Conservation (phyloP, 2,797 vertebrate species). For the Oreortyx pictus region DNA sequence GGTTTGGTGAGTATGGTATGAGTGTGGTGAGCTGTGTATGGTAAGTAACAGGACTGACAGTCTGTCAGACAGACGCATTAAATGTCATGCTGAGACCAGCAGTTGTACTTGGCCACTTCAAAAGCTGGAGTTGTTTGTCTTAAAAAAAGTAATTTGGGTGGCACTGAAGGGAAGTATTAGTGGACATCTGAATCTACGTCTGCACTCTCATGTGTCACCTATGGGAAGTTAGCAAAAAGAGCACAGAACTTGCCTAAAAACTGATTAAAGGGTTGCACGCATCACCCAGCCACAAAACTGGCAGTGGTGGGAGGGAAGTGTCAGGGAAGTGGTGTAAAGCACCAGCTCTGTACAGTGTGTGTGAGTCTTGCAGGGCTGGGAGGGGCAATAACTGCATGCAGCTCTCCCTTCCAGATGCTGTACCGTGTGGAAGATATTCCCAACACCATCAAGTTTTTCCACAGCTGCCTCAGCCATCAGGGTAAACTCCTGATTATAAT, state of each 20-base stretch:
- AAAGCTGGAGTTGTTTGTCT: background rate
- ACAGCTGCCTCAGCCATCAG: conserved; percentile 35
- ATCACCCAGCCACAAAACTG: background rate
- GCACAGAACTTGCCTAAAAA: background rate
- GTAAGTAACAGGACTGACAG: background rate
- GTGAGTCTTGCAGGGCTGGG: background rate
- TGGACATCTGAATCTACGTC: background rate
- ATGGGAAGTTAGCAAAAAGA: background rate
- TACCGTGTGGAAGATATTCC: conserved; percentile 68
- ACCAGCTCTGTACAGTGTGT: background rate
- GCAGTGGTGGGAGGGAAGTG: background rate
- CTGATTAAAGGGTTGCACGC: background rate
- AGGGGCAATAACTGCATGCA: background rate
- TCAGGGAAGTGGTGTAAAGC: background rate
- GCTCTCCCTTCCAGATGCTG: conserved; percentile 58
- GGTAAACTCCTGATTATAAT: conserved; percentile 76
- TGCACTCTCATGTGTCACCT: background rate
- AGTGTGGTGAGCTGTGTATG: background rate
- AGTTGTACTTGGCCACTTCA: background rate
- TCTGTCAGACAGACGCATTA: background rate
- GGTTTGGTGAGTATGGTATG: background rate
- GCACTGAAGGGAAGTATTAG: background rate
- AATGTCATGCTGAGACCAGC: fast-evolving
- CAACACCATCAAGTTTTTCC: conserved; percentile 65
- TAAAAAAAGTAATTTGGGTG: background rate